Evolutionary conservation across 2,797 vertebrate species (phyloP), one percentile per base, ranked within the genome.

Genomic region (Taenioides sp.): DNA sequence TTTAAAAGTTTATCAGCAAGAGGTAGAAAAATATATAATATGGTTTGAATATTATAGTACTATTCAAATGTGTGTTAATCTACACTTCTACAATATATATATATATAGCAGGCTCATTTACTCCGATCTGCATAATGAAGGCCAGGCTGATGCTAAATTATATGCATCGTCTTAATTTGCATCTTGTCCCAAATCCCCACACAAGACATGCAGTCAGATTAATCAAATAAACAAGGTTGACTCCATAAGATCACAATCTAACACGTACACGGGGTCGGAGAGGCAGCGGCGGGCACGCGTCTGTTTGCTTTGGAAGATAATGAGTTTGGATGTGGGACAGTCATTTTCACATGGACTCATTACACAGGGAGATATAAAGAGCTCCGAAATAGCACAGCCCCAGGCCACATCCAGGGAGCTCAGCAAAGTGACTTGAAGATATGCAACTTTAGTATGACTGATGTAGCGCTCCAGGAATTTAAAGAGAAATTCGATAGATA

Each of bases 311-410:
- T 73, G 66, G 76, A 75, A 85, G 70, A 82, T 88, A 84, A 89
- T 85, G 81, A 85, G 73, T 86, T 81, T 87, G 83, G 80, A 83
- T 87, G 80, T 73, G 77, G 83, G 83, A 80, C 72, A 85, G 83
- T 83, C 80, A 86, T 90, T 87, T 86, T 27, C 72, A 87, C 70
- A 75, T 27, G 7, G 73, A 75, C 75, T 80, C 59, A 71, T 75
- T 81, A 10, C 6, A 16, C 61, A 60, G 49, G 22, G 54, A n/a
- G 72, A 78, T 82, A 79, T 78, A 84, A 86, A 78, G 67, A 76
- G 80, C 78, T 79, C 68, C 78, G 72, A 79, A 71, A 75, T 67
- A 79, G 70, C 75, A 47, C 43, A 34, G 78, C 85, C 79, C 78
- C 37, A 5, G 69, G 83, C 75, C 76, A 78, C 72, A 77, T 83